phyloP scores from a whole-genome alignment of 1,140 invertebrate species.

The Trialeurodes vaporariorum region DNA sequence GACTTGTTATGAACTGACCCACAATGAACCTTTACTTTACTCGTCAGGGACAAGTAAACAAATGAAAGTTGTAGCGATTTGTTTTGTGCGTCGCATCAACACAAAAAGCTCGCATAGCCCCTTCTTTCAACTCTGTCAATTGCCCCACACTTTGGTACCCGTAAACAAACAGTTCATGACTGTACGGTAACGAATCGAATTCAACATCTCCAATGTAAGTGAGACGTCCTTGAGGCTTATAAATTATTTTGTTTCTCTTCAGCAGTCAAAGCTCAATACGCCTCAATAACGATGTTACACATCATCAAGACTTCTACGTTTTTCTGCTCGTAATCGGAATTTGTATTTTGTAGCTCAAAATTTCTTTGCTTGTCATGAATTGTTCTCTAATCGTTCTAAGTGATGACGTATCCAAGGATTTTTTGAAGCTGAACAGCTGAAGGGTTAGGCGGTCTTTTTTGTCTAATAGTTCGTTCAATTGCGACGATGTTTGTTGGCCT shows the following conservation, averaged over 20 bases:
- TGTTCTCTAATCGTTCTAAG: too few species aligned
- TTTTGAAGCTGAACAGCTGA: too few species aligned
- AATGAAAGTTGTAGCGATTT: not conserved
- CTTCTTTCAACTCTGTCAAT: not conserved
- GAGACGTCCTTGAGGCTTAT: not conserved
- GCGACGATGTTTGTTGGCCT: too few species aligned
- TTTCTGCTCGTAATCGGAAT: too few species aligned
- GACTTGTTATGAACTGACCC: not conserved
- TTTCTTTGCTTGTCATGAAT: too few species aligned
- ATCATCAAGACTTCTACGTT: too few species aligned
- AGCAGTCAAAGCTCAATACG: too few species aligned
- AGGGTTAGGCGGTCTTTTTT: too few species aligned
- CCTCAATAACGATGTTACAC: too few species aligned
- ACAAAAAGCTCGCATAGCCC: not conserved
- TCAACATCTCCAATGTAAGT: not conserved
- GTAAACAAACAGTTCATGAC: not conserved
- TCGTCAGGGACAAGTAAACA: not conserved
- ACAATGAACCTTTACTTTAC: not conserved
- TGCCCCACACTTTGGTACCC: not conserved
- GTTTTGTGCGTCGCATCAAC: not conserved
- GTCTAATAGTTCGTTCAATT: too few species aligned
- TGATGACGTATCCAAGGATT: too few species aligned
- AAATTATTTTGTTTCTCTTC: not conserved
- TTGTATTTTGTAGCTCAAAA: too few species aligned
- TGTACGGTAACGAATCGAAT: not conserved